Percentiles rank a stretch among this genome's conserved stretches.
These are phyloP conservation scores for Antennarius striatus DNA, from an alignment of 2,113 vertebrate genomes.

Conservation along the genomic window DNA sequence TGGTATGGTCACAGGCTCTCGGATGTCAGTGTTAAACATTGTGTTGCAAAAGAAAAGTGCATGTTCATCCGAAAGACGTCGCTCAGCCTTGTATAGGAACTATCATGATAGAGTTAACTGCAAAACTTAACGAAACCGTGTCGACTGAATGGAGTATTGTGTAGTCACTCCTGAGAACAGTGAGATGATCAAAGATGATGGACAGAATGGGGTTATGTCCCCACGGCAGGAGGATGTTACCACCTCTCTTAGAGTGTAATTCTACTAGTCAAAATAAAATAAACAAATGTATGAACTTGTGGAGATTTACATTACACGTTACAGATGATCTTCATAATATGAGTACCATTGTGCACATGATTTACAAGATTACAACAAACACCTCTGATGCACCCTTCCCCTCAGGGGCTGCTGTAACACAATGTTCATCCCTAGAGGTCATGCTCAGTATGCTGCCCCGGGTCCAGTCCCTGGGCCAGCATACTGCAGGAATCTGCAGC, in stretches of 20 bases:
- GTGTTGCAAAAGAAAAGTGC: slow-evolving; percentile 58
- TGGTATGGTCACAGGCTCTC: slow-evolving; percentile 79
- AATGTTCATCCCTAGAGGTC: too few species aligned
- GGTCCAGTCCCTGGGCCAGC: too few species aligned
- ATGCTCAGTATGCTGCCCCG: too few species aligned
- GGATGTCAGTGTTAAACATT: slow-evolving; percentile 66
- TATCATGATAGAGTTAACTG: slow-evolving; percentile 41
- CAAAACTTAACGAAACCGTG: slow-evolving; percentile 45
- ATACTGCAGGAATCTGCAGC: too few species aligned
- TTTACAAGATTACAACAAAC: too few species aligned
- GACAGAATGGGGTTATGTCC: slow-evolving; percentile 40
- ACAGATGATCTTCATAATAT: too few species aligned
- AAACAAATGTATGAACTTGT: too few species aligned
- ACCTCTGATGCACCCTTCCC: too few species aligned
- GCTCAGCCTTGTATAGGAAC: slow-evolving; percentile 18
- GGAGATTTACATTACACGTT: too few species aligned
- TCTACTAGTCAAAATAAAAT: too few species aligned
- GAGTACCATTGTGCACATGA: too few species aligned
- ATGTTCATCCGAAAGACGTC: slow-evolving; percentile 51
- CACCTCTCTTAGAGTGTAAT: background rate
- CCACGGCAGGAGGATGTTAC: slow-evolving; percentile 28
- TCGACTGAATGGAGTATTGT: slow-evolving; percentile 47
- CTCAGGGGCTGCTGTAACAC: too few species aligned
- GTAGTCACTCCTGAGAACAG: slow-evolving; percentile 47
- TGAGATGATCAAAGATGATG: slow-evolving; percentile 53